phyloP scores from a whole-genome alignment of 2,888 invertebrate genomes.

The Cataglyphis cursor region DNA sequence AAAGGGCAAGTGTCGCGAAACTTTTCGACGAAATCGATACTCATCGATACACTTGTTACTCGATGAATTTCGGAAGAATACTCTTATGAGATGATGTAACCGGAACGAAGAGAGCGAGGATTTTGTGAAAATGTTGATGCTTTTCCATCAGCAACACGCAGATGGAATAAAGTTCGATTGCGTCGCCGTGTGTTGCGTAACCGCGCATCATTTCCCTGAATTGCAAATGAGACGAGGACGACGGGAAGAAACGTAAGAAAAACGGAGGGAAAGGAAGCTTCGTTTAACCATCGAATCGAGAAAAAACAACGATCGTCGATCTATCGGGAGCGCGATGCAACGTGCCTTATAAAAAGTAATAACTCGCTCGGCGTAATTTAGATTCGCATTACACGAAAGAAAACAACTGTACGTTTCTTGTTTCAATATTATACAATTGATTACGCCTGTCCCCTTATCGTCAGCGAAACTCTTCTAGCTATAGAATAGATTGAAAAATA shows the following conservation, averaged over 20 bases:
- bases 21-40: constrained; percentile 1
- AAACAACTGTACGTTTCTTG: neutral
- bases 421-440: neutral
- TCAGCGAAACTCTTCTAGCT: neutral
- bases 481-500: neutral
- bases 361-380: constrained; percentile 9
- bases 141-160: constrained; percentile 3
- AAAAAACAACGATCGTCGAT: neutral
- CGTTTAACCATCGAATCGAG: neutral
- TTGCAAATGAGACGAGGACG: constrained; percentile 31
- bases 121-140: constrained; percentile 28
- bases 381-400: constrained; percentile 3
- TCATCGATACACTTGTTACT: neutral
- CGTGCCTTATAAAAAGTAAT: constrained; percentile 5
- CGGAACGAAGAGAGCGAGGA: neutral
- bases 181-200: constrained; percentile 32
- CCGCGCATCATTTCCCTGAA: constrained; percentile 11
- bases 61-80: neutral
- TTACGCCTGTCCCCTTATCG: neutral
- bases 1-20: neutral
- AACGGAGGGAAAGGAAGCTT: neutral
- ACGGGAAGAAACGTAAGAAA: neutral
- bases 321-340: neutral
- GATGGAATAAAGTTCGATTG: constrained; percentile 36
- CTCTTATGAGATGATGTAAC: neutral